A percentile compares a stretch with the other conserved stretches of the same genome.
phyloP scores from a whole-genome alignment of 2,797 vertebrate species.

The Tapirus indicus region DNA sequence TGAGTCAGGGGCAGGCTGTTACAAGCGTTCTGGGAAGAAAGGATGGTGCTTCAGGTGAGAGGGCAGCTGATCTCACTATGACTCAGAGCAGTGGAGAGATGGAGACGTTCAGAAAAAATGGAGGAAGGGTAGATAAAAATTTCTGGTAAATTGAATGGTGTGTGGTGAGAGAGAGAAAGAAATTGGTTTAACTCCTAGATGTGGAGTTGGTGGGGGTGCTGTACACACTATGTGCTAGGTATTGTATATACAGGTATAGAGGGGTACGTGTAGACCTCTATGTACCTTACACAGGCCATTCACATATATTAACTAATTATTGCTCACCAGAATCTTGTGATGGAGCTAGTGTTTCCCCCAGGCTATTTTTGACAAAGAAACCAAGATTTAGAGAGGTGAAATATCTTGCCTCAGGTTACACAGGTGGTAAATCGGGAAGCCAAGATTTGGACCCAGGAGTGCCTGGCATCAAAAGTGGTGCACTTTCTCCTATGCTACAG shows the following conservation, averaged over 20 bases:
- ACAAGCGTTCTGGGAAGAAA: neutral
- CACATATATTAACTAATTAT: neutral
- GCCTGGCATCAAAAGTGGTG: neutral
- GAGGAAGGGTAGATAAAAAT: neutral
- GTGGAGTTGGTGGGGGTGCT: neutral
- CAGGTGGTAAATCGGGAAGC: neutral
- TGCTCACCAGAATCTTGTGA: neutral
- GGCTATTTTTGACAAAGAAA: neutral
- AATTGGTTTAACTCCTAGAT: neutral
- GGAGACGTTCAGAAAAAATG: neutral
- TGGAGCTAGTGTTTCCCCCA: neutral
- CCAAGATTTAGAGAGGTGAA: neutral
- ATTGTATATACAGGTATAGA: neutral
- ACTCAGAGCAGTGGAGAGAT: neutral
- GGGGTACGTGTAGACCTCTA: neutral
- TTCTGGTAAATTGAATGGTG: neutral
- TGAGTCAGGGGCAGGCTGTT: neutral
- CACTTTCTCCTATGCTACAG: neutral
- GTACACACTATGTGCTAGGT: accelerated
- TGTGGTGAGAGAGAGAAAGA: neutral
- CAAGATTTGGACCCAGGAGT: neutral
- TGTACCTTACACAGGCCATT: neutral
- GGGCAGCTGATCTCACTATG: neutral
- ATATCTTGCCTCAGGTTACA: neutral
- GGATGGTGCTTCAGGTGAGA: neutral